Conservation (phyloP, 2,888 invertebrate species). For the Xestia sexstrigata region DNA sequence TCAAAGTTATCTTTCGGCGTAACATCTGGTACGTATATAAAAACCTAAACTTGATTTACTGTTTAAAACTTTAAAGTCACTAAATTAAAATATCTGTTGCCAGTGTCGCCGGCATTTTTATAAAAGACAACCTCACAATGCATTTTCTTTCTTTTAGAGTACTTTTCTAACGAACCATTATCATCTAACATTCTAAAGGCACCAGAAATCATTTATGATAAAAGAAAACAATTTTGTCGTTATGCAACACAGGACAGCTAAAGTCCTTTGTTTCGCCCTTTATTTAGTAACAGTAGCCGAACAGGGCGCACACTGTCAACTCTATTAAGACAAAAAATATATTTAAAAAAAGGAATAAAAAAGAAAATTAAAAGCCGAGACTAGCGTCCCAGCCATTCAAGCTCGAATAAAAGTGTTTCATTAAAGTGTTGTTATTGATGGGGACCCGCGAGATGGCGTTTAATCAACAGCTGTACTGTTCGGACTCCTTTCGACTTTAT, state of each 20-base stretch:
- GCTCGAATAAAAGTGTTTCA: constrained; percentile 89
- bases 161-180: constrained; percentile 46
- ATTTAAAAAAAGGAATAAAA: constrained; percentile 74
- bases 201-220: constrained; percentile 59
- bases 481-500: constrained; percentile 84
- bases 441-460: constrained; percentile 89
- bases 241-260: constrained; percentile 61
- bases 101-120: constrained; percentile 3
- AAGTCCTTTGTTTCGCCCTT: constrained; percentile 75
- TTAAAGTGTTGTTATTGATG: constrained; percentile 90
- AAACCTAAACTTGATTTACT: constrained; percentile 8
- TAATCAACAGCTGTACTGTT: constrained; percentile 84
- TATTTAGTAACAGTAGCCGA: constrained; percentile 71
- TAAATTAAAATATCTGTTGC: constrained; percentile 24
- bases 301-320: constrained; percentile 72
- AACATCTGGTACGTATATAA: constrained; percentile 45
- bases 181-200: constrained; percentile 49
- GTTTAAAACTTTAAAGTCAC: constrained; percentile 7
- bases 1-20: constrained; percentile 19
- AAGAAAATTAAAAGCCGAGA: constrained; percentile 83
- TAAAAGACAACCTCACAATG: constrained; percentile 33
- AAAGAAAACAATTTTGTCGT: constrained; percentile 59
- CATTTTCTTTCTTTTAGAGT: constrained; percentile 26
- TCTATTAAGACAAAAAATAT: constrained; percentile 80
- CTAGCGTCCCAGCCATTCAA: constrained; percentile 83